These are phyloP conservation scores for Chloroceryle inda DNA, from an alignment of 2,797 vertebrate genomes.

Conservation along the genomic window DNA sequence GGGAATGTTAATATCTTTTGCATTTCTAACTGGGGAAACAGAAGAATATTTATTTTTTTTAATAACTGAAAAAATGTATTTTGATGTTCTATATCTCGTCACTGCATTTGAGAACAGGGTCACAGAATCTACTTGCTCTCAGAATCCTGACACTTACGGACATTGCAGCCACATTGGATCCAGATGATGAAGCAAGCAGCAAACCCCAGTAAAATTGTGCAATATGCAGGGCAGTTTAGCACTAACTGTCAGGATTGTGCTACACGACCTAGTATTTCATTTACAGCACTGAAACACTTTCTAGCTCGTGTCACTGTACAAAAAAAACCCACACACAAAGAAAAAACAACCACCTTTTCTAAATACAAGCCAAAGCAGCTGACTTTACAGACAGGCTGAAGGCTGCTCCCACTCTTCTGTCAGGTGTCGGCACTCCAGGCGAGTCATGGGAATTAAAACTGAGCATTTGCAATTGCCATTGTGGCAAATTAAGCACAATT, in stretches of 20 bases:
- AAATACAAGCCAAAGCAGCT: background rate
- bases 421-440: background rate
- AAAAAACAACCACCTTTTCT: background rate
- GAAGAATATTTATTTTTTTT: background rate
- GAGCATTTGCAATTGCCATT: background rate
- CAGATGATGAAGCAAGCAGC: background rate
- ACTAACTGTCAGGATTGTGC: background rate
- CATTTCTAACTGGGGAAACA: background rate
- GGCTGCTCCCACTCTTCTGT: background rate
- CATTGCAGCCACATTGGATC: background rate
- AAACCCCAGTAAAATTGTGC: background rate
- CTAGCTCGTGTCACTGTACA: background rate
- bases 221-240: background rate
- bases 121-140: background rate
- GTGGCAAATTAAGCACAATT: background rate
- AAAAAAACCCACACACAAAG: background rate
- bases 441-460: background rate
- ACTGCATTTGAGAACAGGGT: background rate
- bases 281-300: background rate
- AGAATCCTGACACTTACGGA: background rate
- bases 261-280: background rate
- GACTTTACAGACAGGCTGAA: background rate
- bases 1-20: background rate
- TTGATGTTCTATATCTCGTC: background rate
- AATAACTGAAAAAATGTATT: background rate